A percentile compares a stretch with the other conserved stretches of the same genome.
These are phyloP conservation scores for Lamprologus callipterus DNA, from an alignment of 2,113 vertebrate genomes.

Conservation along the genomic window DNA sequence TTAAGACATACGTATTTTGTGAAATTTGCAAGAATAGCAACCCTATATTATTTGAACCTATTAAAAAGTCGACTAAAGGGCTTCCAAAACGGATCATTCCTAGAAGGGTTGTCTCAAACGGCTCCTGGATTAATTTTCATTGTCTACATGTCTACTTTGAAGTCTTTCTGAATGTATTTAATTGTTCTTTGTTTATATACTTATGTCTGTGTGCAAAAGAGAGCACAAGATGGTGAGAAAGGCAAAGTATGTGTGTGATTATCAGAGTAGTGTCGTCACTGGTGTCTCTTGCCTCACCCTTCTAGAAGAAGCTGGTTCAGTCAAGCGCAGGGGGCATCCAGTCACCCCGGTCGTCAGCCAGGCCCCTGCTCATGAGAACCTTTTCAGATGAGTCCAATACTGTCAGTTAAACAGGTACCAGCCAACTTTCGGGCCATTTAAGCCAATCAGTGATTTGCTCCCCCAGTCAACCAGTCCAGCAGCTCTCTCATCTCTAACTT, in stretches of 20 bases:
- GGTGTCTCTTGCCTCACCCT: conserved; percentile 78
- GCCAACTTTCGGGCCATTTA: conserved; percentile 21
- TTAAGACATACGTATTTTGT: not conserved
- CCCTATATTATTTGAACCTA: not conserved
- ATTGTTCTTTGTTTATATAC: not conserved
- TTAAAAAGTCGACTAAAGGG: not conserved
- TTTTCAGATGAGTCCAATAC: conserved; percentile 97
- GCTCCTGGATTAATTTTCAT: not conserved
- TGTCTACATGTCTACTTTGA: conserved; percentile 1
- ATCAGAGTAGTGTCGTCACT: conserved; percentile 54
- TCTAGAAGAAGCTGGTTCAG: conserved; percentile 85
- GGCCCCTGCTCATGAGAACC: conserved; percentile 96
- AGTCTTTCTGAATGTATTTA: conserved; percentile 11
- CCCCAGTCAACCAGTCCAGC: not conserved
- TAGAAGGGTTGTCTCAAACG: not conserved
- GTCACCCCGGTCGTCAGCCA: conserved; percentile 84
- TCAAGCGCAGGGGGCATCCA: conserved; percentile 72
- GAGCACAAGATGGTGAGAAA: not conserved
- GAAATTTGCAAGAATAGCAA: not conserved
- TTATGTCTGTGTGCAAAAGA: not conserved
- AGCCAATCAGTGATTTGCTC: conserved; percentile 39
- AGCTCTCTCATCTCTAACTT: not conserved
- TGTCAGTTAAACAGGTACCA: conserved; percentile 94
- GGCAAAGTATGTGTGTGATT: not conserved
- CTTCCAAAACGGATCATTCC: not conserved